Evolutionary conservation across 1,140 invertebrate genomes (phyloP).

Genomic region (Hermetia illucens): DNA sequence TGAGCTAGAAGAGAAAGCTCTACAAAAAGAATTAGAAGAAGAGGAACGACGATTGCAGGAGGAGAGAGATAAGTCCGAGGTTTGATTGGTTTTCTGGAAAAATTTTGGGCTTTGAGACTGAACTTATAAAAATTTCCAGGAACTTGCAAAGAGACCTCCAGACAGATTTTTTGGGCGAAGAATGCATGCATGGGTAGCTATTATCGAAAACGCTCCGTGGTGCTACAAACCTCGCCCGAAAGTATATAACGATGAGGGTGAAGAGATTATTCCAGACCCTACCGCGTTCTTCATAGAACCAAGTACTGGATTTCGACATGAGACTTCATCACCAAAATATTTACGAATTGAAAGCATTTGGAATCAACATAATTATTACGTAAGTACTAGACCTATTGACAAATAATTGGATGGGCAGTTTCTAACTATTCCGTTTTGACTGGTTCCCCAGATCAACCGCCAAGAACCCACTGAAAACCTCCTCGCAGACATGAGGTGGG

Average conservation of each 20-base stretch:
- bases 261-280: conserved; percentile 14
- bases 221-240: conserved; percentile 20
- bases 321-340: conserved; percentile 46
- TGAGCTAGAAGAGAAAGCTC: conserved; percentile 34
- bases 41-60: conserved; percentile 7
- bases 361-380: conserved; percentile 80
- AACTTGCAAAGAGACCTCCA: conserved; percentile 48
- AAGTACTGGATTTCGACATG: conserved; percentile 49
- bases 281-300: conserved; percentile 67
- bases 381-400: conserved; percentile 27
- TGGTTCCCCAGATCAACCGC: not conserved
- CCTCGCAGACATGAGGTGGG: conserved; percentile 42
- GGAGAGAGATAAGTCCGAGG: too few species aligned
- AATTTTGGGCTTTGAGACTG: not conserved
- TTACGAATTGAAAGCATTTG: conserved; percentile 70
- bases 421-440: not conserved
- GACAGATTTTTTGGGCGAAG: conserved; percentile 60
- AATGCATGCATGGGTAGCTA: conserved; percentile 73
- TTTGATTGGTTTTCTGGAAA: not conserved
- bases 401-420: not conserved
- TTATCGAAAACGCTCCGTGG: conserved; percentile 35
- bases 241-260: conserved; percentile 17
- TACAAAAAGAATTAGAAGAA: conserved; percentile 33
- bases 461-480: conserved; percentile 11
- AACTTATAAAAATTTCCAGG: conserved; percentile 30